phyloP scores from a whole-genome alignment of 1,140 invertebrate genomes.

The Holotrichia oblita region DNA sequence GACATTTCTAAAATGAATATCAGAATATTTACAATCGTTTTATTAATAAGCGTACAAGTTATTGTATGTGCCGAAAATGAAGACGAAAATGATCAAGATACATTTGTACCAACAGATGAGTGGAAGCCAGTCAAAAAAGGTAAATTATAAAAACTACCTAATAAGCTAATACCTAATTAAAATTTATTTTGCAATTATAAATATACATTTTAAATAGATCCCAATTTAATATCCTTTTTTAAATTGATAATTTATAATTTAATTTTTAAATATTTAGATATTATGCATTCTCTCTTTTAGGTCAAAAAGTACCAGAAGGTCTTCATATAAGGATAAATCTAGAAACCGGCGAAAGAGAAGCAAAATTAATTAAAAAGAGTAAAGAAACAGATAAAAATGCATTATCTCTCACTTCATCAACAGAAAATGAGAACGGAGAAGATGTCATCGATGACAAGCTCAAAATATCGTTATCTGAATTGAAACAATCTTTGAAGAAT shows the following conservation, averaged over 20 bases:
- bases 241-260: background rate
- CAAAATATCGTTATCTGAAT: slow-evolving; percentile 38
- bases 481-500: slow-evolving; percentile 57
- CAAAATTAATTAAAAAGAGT: slow-evolving; percentile 72
- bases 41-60: slow-evolving; percentile 13
- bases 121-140: slow-evolving; percentile 71
- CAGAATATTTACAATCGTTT: slow-evolving; percentile 12
- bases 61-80: slow-evolving; percentile 12
- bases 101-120: slow-evolving; percentile 68
- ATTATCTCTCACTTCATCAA: slow-evolving; percentile 40
- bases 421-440: slow-evolving; percentile 52
- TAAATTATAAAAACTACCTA: slow-evolving; percentile 55
- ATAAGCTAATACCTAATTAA: slow-evolving; percentile 11
- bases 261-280: background rate
- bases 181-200: background rate
- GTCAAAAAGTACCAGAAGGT: slow-evolving; percentile 75
- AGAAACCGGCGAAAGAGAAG: slow-evolving; percentile 75
- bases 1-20: slow-evolving; percentile 32
- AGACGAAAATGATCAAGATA: slow-evolving; percentile 46
- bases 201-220: slow-evolving; percentile 32
- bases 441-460: slow-evolving; percentile 41
- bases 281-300: slow-evolving; percentile 61
- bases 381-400: slow-evolving; percentile 47
- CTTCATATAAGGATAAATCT: slow-evolving; percentile 80
- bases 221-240: background rate